Percentiles rank a stretch among this genome's conserved stretches.
phyloP scores from a whole-genome alignment of 30 jellyfish, hydroid and myxozoan genomes.

The Chrysaora quinquecirrha region DNA sequence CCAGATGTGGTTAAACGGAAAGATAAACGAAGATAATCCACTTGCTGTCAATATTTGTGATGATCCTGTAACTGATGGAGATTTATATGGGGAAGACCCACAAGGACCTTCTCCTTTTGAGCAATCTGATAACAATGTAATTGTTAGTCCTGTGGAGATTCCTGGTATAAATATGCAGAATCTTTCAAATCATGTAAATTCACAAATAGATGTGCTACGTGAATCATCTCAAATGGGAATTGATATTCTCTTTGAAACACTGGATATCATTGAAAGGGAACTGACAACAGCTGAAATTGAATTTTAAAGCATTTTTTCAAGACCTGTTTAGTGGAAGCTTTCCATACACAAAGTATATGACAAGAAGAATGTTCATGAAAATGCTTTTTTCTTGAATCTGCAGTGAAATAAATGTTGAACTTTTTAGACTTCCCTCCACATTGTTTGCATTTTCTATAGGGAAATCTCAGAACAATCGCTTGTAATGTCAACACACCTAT shows the following conservation, averaged over 20 bases:
- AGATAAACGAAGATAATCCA: conserved; percentile 13
- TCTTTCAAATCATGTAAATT: conserved; percentile 2
- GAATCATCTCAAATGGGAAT: conserved; percentile 20
- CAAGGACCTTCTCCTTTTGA: conserved; percentile 17
- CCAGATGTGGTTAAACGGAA: conserved; percentile 36
- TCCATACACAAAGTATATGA: neutral
- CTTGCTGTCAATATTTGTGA: conserved; percentile 8
- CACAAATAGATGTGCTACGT: conserved; percentile 8
- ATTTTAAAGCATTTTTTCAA: neutral
- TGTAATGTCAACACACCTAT: conserved; percentile 8
- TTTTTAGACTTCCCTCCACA: neutral
- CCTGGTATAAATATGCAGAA: conserved; percentile 12
- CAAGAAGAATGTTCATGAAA: neutral
- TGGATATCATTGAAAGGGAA: neutral
- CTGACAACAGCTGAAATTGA: conserved; percentile 10
- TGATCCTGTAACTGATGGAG: conserved; percentile 20
- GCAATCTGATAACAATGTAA: conserved; percentile 9
- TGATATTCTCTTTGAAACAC: conserved; percentile 13
- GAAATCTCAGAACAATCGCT: neutral
- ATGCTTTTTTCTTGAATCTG: neutral
- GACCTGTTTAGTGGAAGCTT: neutral
- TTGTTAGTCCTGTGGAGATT: conserved; percentile 8
- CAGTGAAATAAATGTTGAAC: neutral
- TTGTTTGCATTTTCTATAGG: neutral
- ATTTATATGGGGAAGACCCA: conserved; percentile 15